Evolutionary conservation across 2,888 invertebrate genomes (phyloP).

Genomic region (Lithosia quadra): DNA sequence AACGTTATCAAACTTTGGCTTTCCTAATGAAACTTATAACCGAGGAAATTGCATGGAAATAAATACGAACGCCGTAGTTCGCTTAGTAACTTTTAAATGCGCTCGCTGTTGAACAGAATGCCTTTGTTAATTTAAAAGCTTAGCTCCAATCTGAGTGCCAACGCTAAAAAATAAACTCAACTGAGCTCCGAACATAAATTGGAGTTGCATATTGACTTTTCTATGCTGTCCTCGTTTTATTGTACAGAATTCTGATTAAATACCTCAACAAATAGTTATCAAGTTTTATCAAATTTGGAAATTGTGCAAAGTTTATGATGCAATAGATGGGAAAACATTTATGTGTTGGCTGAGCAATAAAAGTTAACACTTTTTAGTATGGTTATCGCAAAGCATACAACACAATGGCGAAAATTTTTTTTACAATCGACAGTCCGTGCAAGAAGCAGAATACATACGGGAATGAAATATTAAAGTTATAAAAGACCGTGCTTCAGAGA

Average conservation of each 20-base stretch:
- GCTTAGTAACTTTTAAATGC: slow-evolving; percentile 77
- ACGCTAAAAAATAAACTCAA: slow-evolving; percentile 61
- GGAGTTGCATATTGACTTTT: slow-evolving; percentile 56
- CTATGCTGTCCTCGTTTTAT: slow-evolving; percentile 46
- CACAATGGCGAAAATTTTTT: slow-evolving; percentile 62
- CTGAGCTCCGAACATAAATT: slow-evolving; percentile 49
- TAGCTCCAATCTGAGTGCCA: slow-evolving; percentile 59
- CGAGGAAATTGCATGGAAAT: slow-evolving; percentile 77
- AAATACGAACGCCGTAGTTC: slow-evolving; percentile 72
- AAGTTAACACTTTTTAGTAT: slow-evolving; percentile 52
- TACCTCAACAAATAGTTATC: slow-evolving; percentile 31
- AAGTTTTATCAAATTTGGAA: slow-evolving; percentile 18
- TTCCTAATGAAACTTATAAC: slow-evolving; percentile 75
- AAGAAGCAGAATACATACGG: slow-evolving; percentile 54
- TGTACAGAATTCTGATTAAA: slow-evolving; percentile 48
- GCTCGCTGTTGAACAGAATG: slow-evolving; percentile 64
- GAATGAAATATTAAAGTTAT: slow-evolving; percentile 68
- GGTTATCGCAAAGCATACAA: slow-evolving; percentile 48
- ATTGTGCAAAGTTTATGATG: slow-evolving; percentile 15
- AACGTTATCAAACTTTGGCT: slow-evolving; percentile 71
- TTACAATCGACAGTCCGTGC: slow-evolving; percentile 58
- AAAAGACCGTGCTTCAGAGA: slow-evolving; percentile 67
- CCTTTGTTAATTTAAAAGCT: slow-evolving; percentile 79
- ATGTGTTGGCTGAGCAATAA: slow-evolving; percentile 32
- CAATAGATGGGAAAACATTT: slow-evolving; percentile 21